A percentile compares a stretch with the other conserved stretches of the same genome.
Conservation (phyloP, 1,140 invertebrate species). For the Yoshiicerus persimilis region DNA sequence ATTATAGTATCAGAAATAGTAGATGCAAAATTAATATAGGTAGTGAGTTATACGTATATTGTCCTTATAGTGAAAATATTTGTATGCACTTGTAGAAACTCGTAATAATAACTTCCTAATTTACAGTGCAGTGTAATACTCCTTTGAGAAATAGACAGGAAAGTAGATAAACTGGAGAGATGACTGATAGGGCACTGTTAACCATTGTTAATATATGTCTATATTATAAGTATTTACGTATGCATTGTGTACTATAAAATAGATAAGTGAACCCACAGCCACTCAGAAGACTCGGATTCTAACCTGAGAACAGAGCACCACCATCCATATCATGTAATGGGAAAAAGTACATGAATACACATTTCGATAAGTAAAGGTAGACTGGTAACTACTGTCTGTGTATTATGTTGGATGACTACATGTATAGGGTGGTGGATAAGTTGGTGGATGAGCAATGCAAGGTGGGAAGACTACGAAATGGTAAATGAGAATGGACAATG, state of each 20-base stretch:
- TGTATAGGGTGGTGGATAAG: background rate
- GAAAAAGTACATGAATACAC: background rate
- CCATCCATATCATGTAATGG: background rate
- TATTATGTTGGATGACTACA: no score
- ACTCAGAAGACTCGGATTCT: background rate
- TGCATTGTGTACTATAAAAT: background rate
- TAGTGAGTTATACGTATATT: no score
- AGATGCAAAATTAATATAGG: no score
- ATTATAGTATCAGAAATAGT: no score
- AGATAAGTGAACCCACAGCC: background rate
- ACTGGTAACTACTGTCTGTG: no score
- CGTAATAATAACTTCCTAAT: background rate
- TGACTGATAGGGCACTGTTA: background rate
- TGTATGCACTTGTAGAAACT: background rate
- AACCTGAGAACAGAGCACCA: background rate
- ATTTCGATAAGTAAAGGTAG: background rate
- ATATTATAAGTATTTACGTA: no score
- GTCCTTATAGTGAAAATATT: no score
- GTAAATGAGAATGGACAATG: background rate
- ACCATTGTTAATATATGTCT: no score
- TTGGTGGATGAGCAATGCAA: background rate
- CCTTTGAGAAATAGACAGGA: background rate
- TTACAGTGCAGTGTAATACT: background rate
- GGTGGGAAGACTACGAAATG: conserved; percentile 13
- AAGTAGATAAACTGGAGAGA: background rate